Evolutionary conservation across 1,140 invertebrate species (phyloP).

Genomic region (Pseudomyrmex concolor): DNA sequence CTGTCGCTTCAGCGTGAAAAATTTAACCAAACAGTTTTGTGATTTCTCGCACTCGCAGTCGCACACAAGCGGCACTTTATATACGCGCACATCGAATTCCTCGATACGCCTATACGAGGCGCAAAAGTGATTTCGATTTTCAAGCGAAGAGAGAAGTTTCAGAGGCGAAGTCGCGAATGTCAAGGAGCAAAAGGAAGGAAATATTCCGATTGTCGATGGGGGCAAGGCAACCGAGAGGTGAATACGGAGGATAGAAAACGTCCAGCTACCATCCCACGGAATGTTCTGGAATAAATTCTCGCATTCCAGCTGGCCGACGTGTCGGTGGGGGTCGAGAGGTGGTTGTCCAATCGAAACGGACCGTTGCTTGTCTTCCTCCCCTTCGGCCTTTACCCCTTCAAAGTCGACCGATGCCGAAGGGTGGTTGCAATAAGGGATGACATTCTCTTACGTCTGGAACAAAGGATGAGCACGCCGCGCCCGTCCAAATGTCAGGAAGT

Average conservation of each 20-base stretch:
- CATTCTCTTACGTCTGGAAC: slow-evolving; percentile 72
- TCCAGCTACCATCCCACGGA: slow-evolving; percentile 57
- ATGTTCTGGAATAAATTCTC: slow-evolving; percentile 74
- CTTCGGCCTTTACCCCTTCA: slow-evolving; percentile 36
- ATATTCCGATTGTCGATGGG: slow-evolving; percentile 50
- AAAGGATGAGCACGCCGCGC: slow-evolving; percentile 60
- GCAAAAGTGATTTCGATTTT: slow-evolving; percentile 52
- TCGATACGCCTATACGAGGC: slow-evolving; percentile 16
- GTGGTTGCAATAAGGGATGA: slow-evolving; percentile 72
- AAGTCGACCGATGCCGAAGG: slow-evolving; percentile 30
- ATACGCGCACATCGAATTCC: background rate
- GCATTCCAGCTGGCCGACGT: slow-evolving; percentile 60
- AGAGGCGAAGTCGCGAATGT: slow-evolving; percentile 28
- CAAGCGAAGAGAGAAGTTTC: slow-evolving; percentile 23
- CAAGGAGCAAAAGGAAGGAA: slow-evolving; percentile 39
- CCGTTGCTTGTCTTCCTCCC: slow-evolving; percentile 47
- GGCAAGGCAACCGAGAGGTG: background rate
- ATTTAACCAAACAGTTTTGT: background rate
- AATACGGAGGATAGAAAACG: slow-evolving; percentile 48
- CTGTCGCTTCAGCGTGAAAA: background rate
- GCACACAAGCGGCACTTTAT: background rate
- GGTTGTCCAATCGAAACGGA: slow-evolving; percentile 66
- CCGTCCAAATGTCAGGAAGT: slow-evolving; percentile 65
- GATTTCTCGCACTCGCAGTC: background rate
- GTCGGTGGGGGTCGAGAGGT: slow-evolving; percentile 26